Conservation (phyloP, 2,888 invertebrate genomes). For the Scaptomyza tumidula region DNA sequence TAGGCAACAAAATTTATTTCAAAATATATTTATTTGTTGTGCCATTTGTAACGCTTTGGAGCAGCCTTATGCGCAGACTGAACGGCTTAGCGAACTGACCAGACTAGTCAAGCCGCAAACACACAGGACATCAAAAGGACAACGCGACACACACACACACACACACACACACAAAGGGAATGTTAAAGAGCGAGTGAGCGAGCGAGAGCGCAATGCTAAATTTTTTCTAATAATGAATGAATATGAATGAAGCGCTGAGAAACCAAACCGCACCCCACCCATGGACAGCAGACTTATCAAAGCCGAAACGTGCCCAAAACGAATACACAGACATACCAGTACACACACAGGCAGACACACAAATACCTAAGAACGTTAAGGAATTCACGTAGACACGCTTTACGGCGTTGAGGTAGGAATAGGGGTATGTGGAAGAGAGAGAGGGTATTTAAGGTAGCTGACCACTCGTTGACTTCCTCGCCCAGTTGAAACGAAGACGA, state of each 20-base stretch:
- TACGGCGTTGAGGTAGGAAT: conserved; percentile 44
- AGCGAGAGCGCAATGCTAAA: conserved; percentile 54
- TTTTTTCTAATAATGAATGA: conserved; percentile 82
- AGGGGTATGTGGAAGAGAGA: neutral
- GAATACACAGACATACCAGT: conserved; percentile 26
- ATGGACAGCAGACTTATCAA: conserved; percentile 64
- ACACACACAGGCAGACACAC: conserved; percentile 12
- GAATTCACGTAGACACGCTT: conserved; percentile 73
- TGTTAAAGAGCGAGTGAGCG: conserved; percentile 7
- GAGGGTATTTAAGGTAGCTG: conserved; percentile 23
- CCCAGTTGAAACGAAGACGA: conserved; percentile 80
- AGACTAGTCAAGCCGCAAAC: conserved; percentile 63
- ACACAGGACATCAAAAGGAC: conserved; percentile 65
- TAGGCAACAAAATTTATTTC: neutral
- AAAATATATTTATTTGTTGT: conserved; percentile 27
- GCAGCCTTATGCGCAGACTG: conserved; percentile 83
- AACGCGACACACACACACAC: conserved; percentile 46
- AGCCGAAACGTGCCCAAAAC: conserved; percentile 79
- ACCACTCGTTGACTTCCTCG: conserved; percentile 68
- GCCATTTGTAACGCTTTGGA: conserved; percentile 69
- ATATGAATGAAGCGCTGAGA: conserved; percentile 75
- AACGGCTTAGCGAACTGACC: conserved; percentile 72
- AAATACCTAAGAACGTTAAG: conserved; percentile 33
- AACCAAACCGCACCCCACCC: conserved; percentile 49
- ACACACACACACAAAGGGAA: no score